These are phyloP conservation scores for Lottia scabra DNA, from an alignment of 2,888 invertebrate genomes.

Conservation along the genomic window DNA sequence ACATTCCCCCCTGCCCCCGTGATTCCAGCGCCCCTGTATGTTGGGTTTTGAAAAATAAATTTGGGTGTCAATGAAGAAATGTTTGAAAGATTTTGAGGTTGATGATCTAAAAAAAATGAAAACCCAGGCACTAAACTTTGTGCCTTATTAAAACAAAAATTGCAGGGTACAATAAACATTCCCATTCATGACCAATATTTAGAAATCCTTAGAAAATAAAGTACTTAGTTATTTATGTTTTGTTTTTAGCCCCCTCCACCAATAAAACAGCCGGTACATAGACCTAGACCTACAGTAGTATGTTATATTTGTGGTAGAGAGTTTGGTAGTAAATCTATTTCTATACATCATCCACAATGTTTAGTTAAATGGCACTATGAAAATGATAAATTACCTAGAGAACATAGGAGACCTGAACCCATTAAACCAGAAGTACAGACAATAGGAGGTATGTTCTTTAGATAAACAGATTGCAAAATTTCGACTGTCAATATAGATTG, in stretches of 20 bases:
- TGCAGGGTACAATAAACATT: too few relatives aligned
- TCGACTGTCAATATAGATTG: too few relatives aligned
- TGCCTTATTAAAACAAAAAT: too few relatives aligned
- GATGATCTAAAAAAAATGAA: too few relatives aligned
- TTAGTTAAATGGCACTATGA: slow-evolving; percentile 76
- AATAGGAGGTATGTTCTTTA: slow-evolving; percentile 45
- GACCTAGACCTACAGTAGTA: slow-evolving; percentile 66
- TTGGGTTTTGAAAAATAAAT: too few relatives aligned
- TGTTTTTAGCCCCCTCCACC: slow-evolving; percentile 15
- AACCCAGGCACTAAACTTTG: too few relatives aligned
- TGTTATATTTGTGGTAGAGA: slow-evolving; percentile 78
- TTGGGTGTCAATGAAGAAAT: too few relatives aligned
- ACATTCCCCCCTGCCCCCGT: too few relatives aligned
- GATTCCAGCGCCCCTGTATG: too few relatives aligned
- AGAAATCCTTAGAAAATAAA: too few relatives aligned
- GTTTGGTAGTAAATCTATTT: slow-evolving; percentile 76
- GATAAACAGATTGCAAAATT: not conserved
- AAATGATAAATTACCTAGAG: slow-evolving; percentile 74
- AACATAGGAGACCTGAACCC: slow-evolving; percentile 73
- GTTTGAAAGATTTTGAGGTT: too few relatives aligned
- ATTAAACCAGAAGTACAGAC: slow-evolving; percentile 72
- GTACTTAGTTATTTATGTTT: not conserved
- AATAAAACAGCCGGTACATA: slow-evolving; percentile 33
- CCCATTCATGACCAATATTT: too few relatives aligned
- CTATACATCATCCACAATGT: slow-evolving; percentile 79